Conservation (phyloP, 2,797 vertebrate species). For the Neosilurus mollespiculum region DNA sequence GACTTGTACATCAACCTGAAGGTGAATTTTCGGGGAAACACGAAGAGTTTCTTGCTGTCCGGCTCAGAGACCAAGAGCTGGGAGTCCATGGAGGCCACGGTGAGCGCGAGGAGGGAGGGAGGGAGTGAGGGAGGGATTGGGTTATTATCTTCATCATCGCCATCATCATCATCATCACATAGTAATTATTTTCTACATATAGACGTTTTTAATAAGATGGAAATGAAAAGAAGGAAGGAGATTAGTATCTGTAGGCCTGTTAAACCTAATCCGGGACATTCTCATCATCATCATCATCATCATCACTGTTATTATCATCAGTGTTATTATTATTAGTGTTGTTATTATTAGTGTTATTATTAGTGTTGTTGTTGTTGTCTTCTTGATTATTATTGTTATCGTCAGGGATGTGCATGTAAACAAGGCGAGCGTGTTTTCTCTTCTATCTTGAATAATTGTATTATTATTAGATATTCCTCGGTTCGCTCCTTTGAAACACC, state of each 20-base stretch:
- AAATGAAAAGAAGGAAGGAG: too few relatives aligned
- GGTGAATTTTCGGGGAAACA: conserved; percentile 82
- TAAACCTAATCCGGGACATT: background rate
- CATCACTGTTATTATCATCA: background rate
- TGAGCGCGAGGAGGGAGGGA: conserved; percentile 61
- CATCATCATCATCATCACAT: background rate
- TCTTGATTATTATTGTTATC: too few relatives aligned
- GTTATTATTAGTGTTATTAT: too few relatives aligned
- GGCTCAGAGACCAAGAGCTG: conserved; percentile 85
- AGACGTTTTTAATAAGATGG: background rate
- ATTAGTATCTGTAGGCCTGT: conserved; percentile 1
- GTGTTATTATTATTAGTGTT: background rate
- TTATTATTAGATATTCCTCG: background rate
- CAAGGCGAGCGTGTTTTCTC: too few relatives aligned
- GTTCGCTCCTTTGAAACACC: background rate
- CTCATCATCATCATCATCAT: background rate
- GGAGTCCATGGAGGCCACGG: conserved; percentile 92
- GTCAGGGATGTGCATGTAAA: too few relatives aligned
- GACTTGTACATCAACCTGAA: conserved; percentile 84
- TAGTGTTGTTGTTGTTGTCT: too few relatives aligned
- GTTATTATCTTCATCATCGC: background rate
- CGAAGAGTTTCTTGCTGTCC: conserved; percentile 84
- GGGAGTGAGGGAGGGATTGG: too few relatives aligned
- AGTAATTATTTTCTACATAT: background rate
- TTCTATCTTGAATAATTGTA: fast-evolving